These are phyloP conservation scores for Ostrea edulis DNA, from an alignment of 1,140 invertebrate genomes.

Conservation along the genomic window DNA sequence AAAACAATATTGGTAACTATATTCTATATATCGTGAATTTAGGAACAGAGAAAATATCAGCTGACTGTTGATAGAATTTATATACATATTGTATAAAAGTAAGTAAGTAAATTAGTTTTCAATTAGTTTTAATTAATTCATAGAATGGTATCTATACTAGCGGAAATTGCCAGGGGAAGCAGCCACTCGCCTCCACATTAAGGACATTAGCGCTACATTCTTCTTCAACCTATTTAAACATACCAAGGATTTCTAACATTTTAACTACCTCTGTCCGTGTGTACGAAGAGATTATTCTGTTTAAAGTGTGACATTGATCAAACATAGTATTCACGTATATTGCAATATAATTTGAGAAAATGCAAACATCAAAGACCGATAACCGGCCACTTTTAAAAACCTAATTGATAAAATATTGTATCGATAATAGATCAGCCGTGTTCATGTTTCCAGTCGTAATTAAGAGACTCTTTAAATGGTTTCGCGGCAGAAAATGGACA, in stretches of 20 bases:
- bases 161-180: slow-evolving; percentile 11
- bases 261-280: slow-evolving; percentile 26
- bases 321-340: slow-evolving; percentile 1
- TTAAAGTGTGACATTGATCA: slow-evolving; percentile 28
- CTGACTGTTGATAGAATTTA: too few species aligned
- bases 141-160: neutral
- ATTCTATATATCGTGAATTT: too few species aligned
- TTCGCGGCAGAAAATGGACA: slow-evolving; percentile 34
- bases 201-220: neutral
- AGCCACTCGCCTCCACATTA: neutral
- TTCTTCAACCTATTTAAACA: neutral
- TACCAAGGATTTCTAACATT: slow-evolving; percentile 1
- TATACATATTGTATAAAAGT: neutral
- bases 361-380: slow-evolving; percentile 24
- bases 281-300: slow-evolving; percentile 23
- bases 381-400: slow-evolving; percentile 22
- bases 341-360: slow-evolving; percentile 30
- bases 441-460: slow-evolving; percentile 32
- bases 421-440: slow-evolving; percentile 6
- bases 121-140: slow-evolving; percentile 1
- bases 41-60: too few species aligned
- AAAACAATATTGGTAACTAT: too few species aligned
- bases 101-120: neutral
- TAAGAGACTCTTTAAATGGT: slow-evolving; percentile 22
- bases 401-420: slow-evolving; percentile 34